Percentiles rank a stretch among this genome's conserved stretches.
Evolutionary conservation across 2,888 invertebrate species (phyloP).

Genomic region (Dione vanillae): DNA sequence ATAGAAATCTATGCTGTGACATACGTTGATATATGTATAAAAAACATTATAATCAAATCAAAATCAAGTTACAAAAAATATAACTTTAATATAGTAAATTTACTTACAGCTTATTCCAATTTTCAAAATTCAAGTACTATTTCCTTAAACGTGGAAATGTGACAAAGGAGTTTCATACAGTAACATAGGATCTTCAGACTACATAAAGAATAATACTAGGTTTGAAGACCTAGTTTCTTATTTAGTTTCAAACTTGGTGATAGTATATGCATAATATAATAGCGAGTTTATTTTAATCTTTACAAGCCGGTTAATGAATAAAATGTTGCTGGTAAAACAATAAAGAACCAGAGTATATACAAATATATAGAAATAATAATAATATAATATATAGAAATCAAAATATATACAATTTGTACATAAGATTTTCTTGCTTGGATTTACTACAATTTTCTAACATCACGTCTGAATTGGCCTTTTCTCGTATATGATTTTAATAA

Average conservation of each 20-base stretch:
- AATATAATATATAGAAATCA: neutral
- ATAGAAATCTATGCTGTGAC: no score
- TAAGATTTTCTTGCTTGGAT: no score
- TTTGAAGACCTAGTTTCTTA: no score
- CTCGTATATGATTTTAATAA: no score
- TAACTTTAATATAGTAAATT: no score
- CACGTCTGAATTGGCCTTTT: no score
- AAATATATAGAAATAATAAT: no score
- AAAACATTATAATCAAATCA: no score
- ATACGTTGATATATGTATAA: no score
- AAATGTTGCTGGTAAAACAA: neutral
- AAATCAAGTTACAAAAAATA: no score
- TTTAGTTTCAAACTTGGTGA: constrained; percentile 21
- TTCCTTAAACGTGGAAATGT: neutral
- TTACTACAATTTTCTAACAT: no score
- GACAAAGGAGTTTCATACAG: constrained; percentile 18
- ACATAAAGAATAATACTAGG: constrained; percentile 25
- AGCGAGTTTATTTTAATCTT: constrained; percentile 23
- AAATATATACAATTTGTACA: neutral
- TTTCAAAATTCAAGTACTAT: neutral
- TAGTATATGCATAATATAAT: constrained; percentile 15
- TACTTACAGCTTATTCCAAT: neutral
- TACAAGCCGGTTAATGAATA: neutral
- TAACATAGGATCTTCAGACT: constrained; percentile 8
- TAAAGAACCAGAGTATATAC: neutral